Base-by-base conservation (phyloP, 2,888 invertebrate species). In the Volucella inflata region DNA sequence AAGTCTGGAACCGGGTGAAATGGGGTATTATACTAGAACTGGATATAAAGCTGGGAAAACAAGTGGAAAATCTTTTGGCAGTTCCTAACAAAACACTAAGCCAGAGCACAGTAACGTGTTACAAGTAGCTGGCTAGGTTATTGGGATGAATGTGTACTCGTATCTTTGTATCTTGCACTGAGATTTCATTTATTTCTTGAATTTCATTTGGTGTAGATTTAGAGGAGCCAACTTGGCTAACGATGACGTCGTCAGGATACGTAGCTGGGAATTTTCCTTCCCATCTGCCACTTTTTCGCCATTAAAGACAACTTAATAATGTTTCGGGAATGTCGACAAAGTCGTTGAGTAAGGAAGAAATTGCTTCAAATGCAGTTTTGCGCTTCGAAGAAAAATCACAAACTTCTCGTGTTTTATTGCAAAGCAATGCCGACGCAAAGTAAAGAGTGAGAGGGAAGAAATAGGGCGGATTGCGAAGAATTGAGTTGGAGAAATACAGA, bases 61-160 rank as follows among this genome's bases (percentile, higher is more conserved):
- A 80, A 80, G 59, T 75, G 80, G 84, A 85, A 80, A 67, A 85
- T 85, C 84, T 80, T 80, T 85, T 85, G 80, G 84, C 84, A 84
- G 80, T 80, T 84, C 38, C 30, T 75, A 67, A 59, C 65, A 84
- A 80, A 84, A 84, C 75, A 84, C 80, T 71, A 76, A 79, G 68
- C 16, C 21, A 53, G 42, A 48, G 55, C 36, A 38, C 17, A 42
- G 57, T n/a, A 30, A 30, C 30, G 30, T 6, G 30, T 30, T 30
- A 6, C 6, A 30, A n/a, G n/a, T n/a, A n/a, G n/a, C n/a, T 30
- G 30, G 30, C 30, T 30, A 46, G 38, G 42, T 79, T 57, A 70
- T 79, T 36, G n/a, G 70, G 6, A 17, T 70, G 59, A 21, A 6
- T 38, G 8, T 42, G 60, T 55, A 65, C 40, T 44, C 60, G 51